Percentiles rank a stretch among this genome's conserved stretches.
Conservation (phyloP, 2,113 vertebrate species). For the Macaca nemestrina region DNA sequence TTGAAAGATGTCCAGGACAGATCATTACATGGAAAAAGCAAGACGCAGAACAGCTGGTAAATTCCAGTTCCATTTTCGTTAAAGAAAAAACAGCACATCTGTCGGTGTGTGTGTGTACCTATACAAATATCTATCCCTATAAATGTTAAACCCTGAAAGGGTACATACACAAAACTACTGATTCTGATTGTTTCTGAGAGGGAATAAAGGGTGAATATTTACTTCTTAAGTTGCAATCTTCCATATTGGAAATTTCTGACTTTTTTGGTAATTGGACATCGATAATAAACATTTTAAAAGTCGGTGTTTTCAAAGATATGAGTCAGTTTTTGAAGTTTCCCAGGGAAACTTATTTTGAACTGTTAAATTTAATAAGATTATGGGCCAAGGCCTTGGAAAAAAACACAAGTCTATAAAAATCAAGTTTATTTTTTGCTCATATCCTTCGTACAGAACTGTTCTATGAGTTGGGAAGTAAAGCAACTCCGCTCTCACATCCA, state of each 20-base stretch:
- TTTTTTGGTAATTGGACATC: background rate
- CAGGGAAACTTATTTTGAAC: slow-evolving; percentile 67
- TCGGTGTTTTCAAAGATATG: background rate
- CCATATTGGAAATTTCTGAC: background rate
- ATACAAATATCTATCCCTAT: background rate
- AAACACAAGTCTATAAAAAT: slow-evolving; percentile 72
- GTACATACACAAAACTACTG: background rate
- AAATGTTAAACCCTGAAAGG: background rate
- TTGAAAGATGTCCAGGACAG: background rate
- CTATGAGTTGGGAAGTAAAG: background rate
- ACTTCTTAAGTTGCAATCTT: background rate
- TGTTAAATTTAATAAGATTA: slow-evolving; percentile 50
- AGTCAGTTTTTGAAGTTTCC: slow-evolving; percentile 36
- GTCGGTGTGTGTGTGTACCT: rapidly evolving
- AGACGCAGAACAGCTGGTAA: background rate
- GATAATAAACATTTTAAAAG: background rate
- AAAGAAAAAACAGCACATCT: background rate
- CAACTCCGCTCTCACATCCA: background rate
- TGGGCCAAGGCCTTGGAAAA: slow-evolving; percentile 45
- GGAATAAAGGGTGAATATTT: background rate
- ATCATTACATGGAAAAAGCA: background rate
- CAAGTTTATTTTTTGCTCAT: slow-evolving; percentile 63
- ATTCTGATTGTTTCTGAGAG: background rate
- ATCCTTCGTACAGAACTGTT: background rate
- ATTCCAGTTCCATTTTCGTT: background rate